Evolutionary conservation across 1,140 invertebrate species (phyloP).

Genomic region (Periplaneta americana): DNA sequence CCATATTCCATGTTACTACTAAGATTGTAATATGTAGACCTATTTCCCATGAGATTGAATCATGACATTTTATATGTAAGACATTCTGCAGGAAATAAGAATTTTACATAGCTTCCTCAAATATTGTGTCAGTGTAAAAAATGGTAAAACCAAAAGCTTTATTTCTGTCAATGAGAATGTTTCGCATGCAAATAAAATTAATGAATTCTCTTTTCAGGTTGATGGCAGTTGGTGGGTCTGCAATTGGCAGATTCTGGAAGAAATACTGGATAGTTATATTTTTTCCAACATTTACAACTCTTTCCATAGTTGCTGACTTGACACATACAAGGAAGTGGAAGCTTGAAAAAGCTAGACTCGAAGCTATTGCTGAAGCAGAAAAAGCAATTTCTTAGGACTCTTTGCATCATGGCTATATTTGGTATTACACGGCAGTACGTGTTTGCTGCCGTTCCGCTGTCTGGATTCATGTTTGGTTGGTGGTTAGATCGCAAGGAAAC

Average conservation of each 20-base stretch:
- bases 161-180: too few species aligned
- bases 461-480: constrained; percentile 51
- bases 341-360: constrained; percentile 18
- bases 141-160: too few species aligned
- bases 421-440: constrained; percentile 32
- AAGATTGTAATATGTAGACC: too few species aligned
- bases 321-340: constrained; percentile 66
- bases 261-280: constrained; percentile 32
- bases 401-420: constrained; percentile 19
- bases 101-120: too few species aligned
- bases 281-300: constrained; percentile 51
- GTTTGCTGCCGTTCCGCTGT: constrained; percentile 42
- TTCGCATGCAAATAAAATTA: too few species aligned
- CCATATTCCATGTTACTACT: too few species aligned
- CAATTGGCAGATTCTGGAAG: constrained; percentile 7
- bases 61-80: too few species aligned
- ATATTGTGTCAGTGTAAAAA: too few species aligned
- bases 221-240: constrained; percentile 1
- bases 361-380: neutral
- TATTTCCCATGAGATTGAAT: too few species aligned
- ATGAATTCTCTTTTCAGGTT: neutral
- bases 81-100: too few species aligned
- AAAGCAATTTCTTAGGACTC: neutral
- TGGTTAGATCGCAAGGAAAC: constrained; percentile 61
- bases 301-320: constrained; percentile 61